Percentiles rank a stretch among this genome's conserved stretches.
Evolutionary conservation across 1,140 invertebrate genomes (phyloP).

Genomic region (Phthorimaea operculella): DNA sequence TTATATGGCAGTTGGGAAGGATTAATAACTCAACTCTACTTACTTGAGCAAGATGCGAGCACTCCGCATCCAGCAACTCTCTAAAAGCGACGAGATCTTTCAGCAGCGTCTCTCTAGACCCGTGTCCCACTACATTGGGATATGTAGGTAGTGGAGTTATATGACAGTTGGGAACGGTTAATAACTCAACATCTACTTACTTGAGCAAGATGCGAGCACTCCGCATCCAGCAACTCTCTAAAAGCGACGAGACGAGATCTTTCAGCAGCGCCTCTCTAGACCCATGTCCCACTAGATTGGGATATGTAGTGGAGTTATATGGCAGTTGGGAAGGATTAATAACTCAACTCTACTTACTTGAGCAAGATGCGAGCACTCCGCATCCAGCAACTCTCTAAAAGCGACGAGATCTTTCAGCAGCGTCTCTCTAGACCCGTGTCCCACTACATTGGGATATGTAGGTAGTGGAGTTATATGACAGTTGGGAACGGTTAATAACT

Average conservation of each 20-base stretch:
- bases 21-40: too few relatives aligned
- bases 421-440: conserved; percentile 73
- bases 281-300: conserved; percentile 79
- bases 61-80: too few relatives aligned
- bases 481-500: conserved; percentile 64
- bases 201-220: too few relatives aligned
- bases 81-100: too few relatives aligned
- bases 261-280: conserved; percentile 76
- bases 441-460: conserved; percentile 87
- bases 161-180: conserved; percentile 75
- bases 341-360: conserved; percentile 50
- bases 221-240: too few relatives aligned
- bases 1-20: conserved; percentile 80
- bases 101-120: conserved; percentile 74
- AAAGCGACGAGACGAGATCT: too few relatives aligned
- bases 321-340: conserved; percentile 73
- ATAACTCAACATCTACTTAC: too few relatives aligned
- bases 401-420: conserved; percentile 81
- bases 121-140: conserved; percentile 81
- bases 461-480: conserved; percentile 84
- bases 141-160: conserved; percentile 86
- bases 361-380: conserved; percentile 86
- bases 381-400: conserved; percentile 86
- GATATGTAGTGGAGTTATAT: conserved; percentile 86
- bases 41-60: too few relatives aligned